Conservation (phyloP, 2,113 vertebrate species). For the Trochalopteron elliotii region DNA sequence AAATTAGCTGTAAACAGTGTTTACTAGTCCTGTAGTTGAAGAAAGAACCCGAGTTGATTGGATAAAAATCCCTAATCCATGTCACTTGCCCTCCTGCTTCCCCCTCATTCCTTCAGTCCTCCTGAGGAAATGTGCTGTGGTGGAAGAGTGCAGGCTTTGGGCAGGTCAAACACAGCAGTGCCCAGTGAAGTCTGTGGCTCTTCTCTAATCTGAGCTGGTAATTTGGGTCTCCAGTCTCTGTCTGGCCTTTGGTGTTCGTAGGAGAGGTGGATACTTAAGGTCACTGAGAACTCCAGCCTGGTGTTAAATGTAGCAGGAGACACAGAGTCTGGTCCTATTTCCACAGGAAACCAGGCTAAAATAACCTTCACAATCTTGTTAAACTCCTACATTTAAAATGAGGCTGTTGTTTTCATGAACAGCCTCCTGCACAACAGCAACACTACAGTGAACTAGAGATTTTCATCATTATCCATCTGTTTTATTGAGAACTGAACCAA, state of each 20-base stretch:
- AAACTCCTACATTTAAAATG: not conserved
- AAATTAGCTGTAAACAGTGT: not conserved
- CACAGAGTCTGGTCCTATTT: not conserved
- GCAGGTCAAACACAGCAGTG: not conserved
- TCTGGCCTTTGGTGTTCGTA: rapidly evolving
- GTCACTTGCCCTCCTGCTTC: rapidly evolving
- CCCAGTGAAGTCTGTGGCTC: not conserved
- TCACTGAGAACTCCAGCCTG: not conserved
- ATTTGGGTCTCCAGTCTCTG: not conserved
- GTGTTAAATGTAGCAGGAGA: not conserved
- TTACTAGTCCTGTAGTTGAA: not conserved
- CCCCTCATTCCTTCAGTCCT: not conserved
- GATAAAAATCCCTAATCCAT: not conserved
- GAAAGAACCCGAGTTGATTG: not conserved
- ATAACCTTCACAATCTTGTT: not conserved
- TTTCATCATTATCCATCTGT: not conserved
- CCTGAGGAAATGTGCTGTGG: not conserved
- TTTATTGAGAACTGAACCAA: not conserved
- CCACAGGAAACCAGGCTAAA: not conserved
- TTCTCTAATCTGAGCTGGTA: not conserved
- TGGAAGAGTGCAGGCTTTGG: not conserved
- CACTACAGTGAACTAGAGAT: not conserved
- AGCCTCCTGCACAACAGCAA: not conserved
- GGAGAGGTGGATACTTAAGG: not conserved
- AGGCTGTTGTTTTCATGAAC: rapidly evolving